phyloP scores from a whole-genome alignment of 2,797 vertebrate genomes.

The Microtus californicus region DNA sequence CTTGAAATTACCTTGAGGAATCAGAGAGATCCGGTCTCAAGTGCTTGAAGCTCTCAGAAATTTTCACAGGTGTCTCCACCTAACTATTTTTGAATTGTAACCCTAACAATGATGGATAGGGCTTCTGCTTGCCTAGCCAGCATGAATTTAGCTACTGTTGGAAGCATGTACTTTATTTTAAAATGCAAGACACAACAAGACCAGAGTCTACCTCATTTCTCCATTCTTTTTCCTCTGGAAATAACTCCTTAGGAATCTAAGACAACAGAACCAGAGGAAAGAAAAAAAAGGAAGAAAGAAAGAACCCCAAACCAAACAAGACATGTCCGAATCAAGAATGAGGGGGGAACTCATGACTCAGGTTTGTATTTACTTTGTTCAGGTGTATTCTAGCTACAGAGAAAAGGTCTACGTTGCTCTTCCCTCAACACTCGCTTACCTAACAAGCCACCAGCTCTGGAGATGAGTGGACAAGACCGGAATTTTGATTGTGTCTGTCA shows the following conservation, averaged over 20 bases:
- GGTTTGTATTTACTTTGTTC: background rate
- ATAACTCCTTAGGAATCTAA: constrained; percentile 33
- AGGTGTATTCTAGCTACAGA: background rate
- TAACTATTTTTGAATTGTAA: constrained; percentile 10
- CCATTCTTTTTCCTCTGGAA: constrained; percentile 43
- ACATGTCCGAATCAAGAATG: constrained; percentile 3
- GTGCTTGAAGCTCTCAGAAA: background rate
- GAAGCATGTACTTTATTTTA: constrained; percentile 40
- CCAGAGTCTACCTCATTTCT: background rate
- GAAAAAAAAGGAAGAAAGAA: background rate
- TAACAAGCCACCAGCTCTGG: background rate
- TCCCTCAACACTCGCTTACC: constrained; percentile 23
- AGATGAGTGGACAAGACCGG: background rate
- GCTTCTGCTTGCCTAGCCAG: background rate
- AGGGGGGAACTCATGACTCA: constrained; percentile 16
- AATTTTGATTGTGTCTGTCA: constrained; percentile 7
- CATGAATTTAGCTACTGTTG: background rate
- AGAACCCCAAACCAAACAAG: background rate
- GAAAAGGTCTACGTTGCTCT: background rate
- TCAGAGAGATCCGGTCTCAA: background rate
- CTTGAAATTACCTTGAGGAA: constrained; percentile 12
- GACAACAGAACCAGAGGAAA: background rate
- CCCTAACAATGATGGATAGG: background rate
- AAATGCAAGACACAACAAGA: constrained; percentile 27
- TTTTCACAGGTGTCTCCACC: constrained; percentile 32